Evolutionary conservation across 2,888 invertebrate genomes (phyloP).

Genomic region (Mythimna impura): DNA sequence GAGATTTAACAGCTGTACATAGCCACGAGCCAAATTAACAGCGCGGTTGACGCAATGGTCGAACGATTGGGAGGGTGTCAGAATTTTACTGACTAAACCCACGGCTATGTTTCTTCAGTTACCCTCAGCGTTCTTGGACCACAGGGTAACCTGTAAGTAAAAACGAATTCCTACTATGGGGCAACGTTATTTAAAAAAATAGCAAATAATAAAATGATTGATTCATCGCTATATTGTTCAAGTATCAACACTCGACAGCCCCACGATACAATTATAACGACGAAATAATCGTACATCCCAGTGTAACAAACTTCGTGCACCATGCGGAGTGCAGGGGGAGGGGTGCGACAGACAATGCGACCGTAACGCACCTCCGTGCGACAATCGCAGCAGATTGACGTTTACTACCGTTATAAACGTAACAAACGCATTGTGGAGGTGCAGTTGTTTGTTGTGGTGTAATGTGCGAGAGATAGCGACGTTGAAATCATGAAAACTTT

Average conservation of each 20-base stretch:
- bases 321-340: background rate
- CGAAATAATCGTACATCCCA: constrained; percentile 54
- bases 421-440: constrained; percentile 72
- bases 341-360: constrained; percentile 37
- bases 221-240: constrained; percentile 36
- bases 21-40: too few species aligned
- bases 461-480: constrained; percentile 19
- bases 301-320: constrained; percentile 13
- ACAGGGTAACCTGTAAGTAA: too few species aligned
- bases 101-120: too few species aligned
- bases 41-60: too few species aligned
- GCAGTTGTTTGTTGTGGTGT: constrained; percentile 31
- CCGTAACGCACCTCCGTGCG: constrained; percentile 52
- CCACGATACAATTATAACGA: constrained; percentile 45
- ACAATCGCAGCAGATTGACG: constrained; percentile 74
- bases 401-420: constrained; percentile 80
- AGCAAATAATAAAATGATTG: constrained; percentile 14
- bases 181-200: too few species aligned
- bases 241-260: constrained; percentile 44
- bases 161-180: too few species aligned
- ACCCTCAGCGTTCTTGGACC: too few species aligned
- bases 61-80: too few species aligned
- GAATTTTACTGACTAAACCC: too few species aligned
- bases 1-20: too few species aligned
- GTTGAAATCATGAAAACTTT: too few species aligned